A percentile compares a stretch with the other conserved stretches of the same genome.
Evolutionary conservation across 1,140 invertebrate genomes (phyloP).

Genomic region (Tetragonula clypearis): DNA sequence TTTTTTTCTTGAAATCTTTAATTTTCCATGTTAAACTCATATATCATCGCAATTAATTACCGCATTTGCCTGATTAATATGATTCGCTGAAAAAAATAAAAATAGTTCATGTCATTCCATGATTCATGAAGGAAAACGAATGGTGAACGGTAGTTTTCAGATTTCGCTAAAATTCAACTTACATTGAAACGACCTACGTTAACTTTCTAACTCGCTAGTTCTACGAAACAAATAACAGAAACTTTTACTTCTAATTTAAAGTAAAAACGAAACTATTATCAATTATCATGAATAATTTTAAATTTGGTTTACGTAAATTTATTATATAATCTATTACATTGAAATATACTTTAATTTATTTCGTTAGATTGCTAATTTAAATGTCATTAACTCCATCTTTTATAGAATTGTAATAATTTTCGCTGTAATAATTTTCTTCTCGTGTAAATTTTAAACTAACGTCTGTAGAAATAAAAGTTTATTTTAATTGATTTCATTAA

Average conservation of each 20-base stretch:
- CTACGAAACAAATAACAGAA: not conserved
- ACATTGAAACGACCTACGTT: not conserved
- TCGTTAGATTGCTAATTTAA: not conserved
- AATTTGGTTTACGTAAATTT: not conserved
- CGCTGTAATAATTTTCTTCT: not conserved
- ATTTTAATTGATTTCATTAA: not conserved
- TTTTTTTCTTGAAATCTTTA: not conserved
- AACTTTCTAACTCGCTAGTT: constrained; percentile 38
- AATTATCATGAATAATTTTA: not conserved
- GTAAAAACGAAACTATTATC: not conserved
- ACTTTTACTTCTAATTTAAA: constrained; percentile 1
- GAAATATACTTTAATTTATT: not conserved
- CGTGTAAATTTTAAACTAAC: not conserved
- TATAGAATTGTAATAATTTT: not conserved
- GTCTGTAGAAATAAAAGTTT: not conserved
- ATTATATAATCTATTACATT: not conserved
- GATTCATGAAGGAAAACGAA: constrained; percentile 1
- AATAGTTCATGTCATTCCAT: too few relatives aligned
- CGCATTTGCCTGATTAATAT: not conserved
- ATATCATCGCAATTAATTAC: not conserved
- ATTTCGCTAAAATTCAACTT: constrained; percentile 29
- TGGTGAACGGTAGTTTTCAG: not conserved
- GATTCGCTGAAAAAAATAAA: not conserved
- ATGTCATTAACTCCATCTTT: too few relatives aligned
- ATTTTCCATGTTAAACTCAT: not conserved